Conservation (phyloP, 2,888 invertebrate species). For the Conus canariensis region DNA sequence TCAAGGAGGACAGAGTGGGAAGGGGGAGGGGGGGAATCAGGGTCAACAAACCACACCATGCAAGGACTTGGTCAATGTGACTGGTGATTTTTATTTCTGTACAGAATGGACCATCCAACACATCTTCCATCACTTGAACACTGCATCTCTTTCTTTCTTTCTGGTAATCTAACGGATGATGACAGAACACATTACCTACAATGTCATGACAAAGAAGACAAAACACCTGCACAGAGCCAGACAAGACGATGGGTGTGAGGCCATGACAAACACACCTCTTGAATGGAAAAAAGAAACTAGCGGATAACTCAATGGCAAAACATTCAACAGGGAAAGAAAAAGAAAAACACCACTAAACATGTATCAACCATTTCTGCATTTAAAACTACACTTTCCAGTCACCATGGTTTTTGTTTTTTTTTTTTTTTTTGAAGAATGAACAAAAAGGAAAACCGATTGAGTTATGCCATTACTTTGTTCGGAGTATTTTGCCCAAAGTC, state of each 20-base stretch:
- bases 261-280: background rate
- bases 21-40: background rate
- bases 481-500: background rate
- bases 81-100: constrained; percentile 42
- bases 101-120: constrained; percentile 36
- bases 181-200: background rate
- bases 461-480: background rate
- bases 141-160: background rate
- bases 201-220: background rate
- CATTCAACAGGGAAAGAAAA: background rate
- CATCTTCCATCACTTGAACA: background rate
- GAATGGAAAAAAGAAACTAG: background rate
- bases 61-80: constrained; percentile 33
- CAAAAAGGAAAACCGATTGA: background rate
- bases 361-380: background rate
- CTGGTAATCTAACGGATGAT: background rate
- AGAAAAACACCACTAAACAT: background rate
- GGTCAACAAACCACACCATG: constrained; percentile 39
- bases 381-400: background rate
- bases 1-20: background rate
- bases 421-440: background rate
- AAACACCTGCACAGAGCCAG: constrained; percentile 13
- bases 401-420: background rate
- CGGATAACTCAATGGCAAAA: background rate
- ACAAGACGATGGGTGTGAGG: background rate